A percentile compares a stretch with the other conserved stretches of the same genome.
These are phyloP conservation scores for Bombus difficillimus DNA, from an alignment of 1,140 invertebrate genomes.

Conservation along the genomic window DNA sequence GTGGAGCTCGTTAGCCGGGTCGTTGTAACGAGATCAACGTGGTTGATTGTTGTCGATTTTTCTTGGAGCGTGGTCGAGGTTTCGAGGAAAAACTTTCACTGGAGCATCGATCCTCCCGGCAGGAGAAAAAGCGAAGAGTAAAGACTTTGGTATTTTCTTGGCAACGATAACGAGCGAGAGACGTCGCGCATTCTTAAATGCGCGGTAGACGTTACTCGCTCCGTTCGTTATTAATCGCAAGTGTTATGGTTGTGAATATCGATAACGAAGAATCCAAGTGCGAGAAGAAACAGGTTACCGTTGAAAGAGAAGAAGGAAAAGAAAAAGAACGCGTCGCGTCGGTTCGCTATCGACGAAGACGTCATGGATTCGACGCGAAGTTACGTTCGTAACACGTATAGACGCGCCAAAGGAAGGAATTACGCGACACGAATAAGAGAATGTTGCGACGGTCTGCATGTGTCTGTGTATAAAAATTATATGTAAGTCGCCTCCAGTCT, in stretches of 20 bases:
- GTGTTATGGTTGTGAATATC: slow-evolving; percentile 80
- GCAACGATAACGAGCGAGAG: slow-evolving; percentile 41
- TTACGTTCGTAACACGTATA: not conserved
- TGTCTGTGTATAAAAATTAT: slow-evolving; percentile 34
- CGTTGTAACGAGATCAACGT: not conserved
- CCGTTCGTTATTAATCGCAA: slow-evolving; percentile 73
- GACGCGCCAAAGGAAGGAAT: no score
- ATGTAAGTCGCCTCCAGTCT: slow-evolving; percentile 39
- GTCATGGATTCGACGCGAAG: not conserved
- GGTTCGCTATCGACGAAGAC: slow-evolving; percentile 6
- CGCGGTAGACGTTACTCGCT: slow-evolving; percentile 4
- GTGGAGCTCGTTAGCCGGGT: not conserved
- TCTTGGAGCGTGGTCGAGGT: not conserved
- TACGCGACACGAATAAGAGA: not conserved
- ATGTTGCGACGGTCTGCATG: slow-evolving; percentile 4
- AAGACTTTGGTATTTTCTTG: slow-evolving; percentile 15
- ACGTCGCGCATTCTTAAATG: slow-evolving; percentile 26
- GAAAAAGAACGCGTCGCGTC: not conserved
- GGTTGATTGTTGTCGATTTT: slow-evolving; percentile 8
- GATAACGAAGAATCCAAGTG: slow-evolving; percentile 47
- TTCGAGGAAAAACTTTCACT: not conserved
- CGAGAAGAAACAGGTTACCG: not conserved
- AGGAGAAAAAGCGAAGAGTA: not conserved
- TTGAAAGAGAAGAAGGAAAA: no score
- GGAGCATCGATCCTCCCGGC: not conserved